Base-by-base conservation (phyloP, 1,140 invertebrate genomes). In the Bombus superbus region DNA sequence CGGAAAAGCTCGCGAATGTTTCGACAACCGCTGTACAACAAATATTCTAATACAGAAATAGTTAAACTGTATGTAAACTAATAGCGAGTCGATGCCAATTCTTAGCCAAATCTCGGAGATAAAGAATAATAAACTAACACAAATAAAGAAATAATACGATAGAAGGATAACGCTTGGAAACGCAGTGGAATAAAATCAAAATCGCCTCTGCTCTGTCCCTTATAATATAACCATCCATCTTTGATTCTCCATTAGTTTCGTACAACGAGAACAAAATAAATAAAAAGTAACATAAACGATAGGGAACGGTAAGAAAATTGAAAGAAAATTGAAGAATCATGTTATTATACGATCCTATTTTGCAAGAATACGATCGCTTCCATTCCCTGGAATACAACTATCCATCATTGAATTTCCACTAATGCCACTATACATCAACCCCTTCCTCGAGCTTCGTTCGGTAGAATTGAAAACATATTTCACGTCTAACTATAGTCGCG, bases 401-500 rank as follows among this genome's bases (percentile, higher is more conserved):
- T 64, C 13, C n/a, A 66, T 66, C 32, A 35, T 66, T 35, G 32
- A 66, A 32, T 35, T 66, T 18, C 32, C 64, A 32, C 6, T 9
- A 32, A 64, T 64, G 15, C 15, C 32, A 18, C 32, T 10, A 28
- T 40, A 40, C 9, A 25, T 40, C 38, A 32, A 69, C 25, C 22
- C 25, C 38, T 13, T 40, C 5, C 35, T 68, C 18, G 1, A 68
- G 32, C 15, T 32, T 64, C 13, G n/a, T 64, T 32, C 32, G 32
- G 22, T 38, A 38, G 10, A 38, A 68, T 38, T 35, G 77, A 79
- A 42, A 35, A 32, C 62, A 47, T 68, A 38, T 35, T 32, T 47
- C 62, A 47, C 42, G 42, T 79, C 32, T 79, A 79, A 79, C 44
- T 79, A 68, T 79, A 79, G 35, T 35, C 22, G 32, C 32, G 44